Base-by-base conservation (phyloP, 1,140 invertebrate genomes). In the Zaprionus ghesquierei region DNA sequence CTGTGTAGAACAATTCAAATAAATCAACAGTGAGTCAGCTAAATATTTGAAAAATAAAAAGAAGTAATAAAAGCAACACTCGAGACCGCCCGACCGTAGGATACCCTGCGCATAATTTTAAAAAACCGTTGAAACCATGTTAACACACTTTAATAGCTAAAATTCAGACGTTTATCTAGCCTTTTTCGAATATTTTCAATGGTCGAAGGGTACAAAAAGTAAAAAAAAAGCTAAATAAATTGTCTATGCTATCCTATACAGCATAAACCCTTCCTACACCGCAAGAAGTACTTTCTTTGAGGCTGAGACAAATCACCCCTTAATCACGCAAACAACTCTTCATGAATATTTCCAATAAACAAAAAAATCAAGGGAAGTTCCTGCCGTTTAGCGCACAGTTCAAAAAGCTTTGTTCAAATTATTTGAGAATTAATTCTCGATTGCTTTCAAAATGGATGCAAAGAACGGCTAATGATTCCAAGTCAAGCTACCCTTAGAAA, bases 1-100 rank as follows among this genome's bases (percentile, higher is more conserved):
- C 96, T 98, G 50, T 98, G 50, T 12, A 72, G 27, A 66, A 8
- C n/a, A 61, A 44, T 27, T 22, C 15, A 1, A 15, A 15, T 46
- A 46, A 29, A 29, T 25, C 25, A 3, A 5, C 25, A n/a, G 25
- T 25, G 5, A 25, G 25, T 25, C 2, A 25, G 25, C 5, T 25
- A 5, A 5, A n/a, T n/a, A n/a, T n/a, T n/a, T n/a, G n/a, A n/a
- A n/a, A n/a, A n/a, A 25, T 25, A 6, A 44, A 9, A 6, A 44
- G 18, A 20, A 18, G 13, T 0, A 44, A 44, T 0, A 2, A 33
- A 33, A 33, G 31, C 31, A 2, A 33, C 31, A n/a, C n/a, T n/a
- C n/a, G n/a, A n/a, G n/a, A n/a, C n/a, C n/a, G n/a, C n/a, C n/a
- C n/a, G n/a, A n/a, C n/a, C n/a, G n/a, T n/a, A n/a, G n/a, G n/a